phyloP scores from a whole-genome alignment of 2,113 vertebrate genomes.

The Astatotilapia flaviijosephi region DNA sequence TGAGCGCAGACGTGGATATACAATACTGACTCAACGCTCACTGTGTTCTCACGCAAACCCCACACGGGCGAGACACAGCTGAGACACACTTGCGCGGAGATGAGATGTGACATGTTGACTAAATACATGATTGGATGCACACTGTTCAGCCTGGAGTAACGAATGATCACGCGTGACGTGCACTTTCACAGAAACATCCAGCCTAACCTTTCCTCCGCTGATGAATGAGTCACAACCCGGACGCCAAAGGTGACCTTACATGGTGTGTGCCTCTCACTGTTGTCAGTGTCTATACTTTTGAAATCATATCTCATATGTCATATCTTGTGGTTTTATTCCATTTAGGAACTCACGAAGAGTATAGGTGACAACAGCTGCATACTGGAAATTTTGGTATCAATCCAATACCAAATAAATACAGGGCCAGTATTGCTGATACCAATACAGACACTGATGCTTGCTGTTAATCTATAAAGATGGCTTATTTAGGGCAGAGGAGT shows the following conservation, averaged over 20 bases:
- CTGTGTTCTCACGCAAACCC: background rate
- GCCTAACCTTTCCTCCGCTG: slow-evolving; percentile 37
- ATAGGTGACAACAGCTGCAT: background rate
- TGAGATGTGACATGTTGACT: slow-evolving; percentile 59
- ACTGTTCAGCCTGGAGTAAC: slow-evolving; percentile 36
- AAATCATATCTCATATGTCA: background rate
- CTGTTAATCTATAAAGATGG: background rate
- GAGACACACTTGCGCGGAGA: slow-evolving; percentile 16
- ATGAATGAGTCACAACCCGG: slow-evolving; percentile 42
- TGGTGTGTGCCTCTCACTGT: background rate
- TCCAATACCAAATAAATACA: background rate
- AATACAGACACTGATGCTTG: background rate
- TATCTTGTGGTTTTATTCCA: background rate
- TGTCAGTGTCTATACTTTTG: background rate
- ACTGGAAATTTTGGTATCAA: background rate
- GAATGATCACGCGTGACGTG: slow-evolving; percentile 46
- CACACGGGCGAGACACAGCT: slow-evolving; percentile 15
- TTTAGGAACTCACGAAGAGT: background rate
- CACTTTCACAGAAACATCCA: slow-evolving; percentile 33
- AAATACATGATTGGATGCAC: slow-evolving; percentile 45
- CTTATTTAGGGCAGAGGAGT: background rate
- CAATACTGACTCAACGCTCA: background rate
- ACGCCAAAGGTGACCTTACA: slow-evolving; percentile 29
- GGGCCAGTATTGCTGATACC: background rate
- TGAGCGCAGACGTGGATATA: background rate